Evolutionary conservation across 2,888 invertebrate species (phyloP).

Genomic region (Pharmacophagus antenor): DNA sequence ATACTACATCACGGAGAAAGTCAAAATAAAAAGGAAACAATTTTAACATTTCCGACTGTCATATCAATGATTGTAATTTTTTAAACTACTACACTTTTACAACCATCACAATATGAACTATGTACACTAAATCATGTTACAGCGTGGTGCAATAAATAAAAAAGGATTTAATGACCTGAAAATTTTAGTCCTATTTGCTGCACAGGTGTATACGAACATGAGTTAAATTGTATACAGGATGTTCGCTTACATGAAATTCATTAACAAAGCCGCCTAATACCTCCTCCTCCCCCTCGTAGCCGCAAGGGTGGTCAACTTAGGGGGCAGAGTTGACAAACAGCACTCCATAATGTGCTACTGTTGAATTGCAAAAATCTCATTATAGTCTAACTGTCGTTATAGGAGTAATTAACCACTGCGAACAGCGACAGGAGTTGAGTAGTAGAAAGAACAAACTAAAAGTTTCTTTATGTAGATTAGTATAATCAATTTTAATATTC

Average conservation of each 20-base stretch:
- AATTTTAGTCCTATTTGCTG: conserved; percentile 5
- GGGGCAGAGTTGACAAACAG: conserved; percentile 59
- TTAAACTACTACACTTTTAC: too few relatives aligned
- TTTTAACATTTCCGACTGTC: too few relatives aligned
- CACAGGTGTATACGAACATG: conserved; percentile 5
- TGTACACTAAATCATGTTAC: too few relatives aligned
- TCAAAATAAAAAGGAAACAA: too few relatives aligned
- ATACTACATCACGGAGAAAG: too few relatives aligned
- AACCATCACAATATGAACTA: too few relatives aligned
- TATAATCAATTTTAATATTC: background rate
- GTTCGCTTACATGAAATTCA: conserved; percentile 60
- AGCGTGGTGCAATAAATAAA: too few relatives aligned
- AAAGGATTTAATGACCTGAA: too few relatives aligned
- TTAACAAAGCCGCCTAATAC: conserved; percentile 68
- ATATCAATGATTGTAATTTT: too few relatives aligned
- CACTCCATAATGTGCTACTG: conserved; percentile 75
- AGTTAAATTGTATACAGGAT: conserved; percentile 37
- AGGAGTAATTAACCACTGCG: conserved; percentile 74
- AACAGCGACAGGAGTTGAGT: conserved; percentile 46
- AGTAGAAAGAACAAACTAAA: background rate
- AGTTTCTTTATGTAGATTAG: background rate
- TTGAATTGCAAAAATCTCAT: conserved; percentile 81
- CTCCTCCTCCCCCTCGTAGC: conserved; percentile 47
- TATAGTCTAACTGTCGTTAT: conserved; percentile 79
- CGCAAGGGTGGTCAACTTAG: conserved; percentile 39